Percentiles rank a stretch among this genome's conserved stretches.
These are phyloP conservation scores for Mactra quadrangularis DNA, from an alignment of 1,140 invertebrate species.

Conservation along the genomic window DNA sequence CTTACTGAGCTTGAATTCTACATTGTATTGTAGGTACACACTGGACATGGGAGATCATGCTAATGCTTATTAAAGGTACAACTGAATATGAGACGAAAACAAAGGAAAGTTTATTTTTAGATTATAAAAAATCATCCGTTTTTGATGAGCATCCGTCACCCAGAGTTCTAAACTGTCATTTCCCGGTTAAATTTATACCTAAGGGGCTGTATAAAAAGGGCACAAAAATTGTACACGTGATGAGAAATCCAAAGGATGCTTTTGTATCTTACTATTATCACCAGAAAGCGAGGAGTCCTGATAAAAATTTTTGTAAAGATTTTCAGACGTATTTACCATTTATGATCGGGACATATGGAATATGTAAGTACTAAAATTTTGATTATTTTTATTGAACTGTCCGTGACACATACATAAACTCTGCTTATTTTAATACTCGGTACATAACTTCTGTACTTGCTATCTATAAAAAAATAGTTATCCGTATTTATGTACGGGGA, in stretches of 20 bases:
- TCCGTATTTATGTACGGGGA: no score
- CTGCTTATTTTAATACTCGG: no score
- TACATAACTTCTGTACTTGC: no score
- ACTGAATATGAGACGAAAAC: conserved; percentile 25
- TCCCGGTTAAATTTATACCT: neutral
- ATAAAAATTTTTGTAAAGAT: no score
- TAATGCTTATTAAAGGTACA: neutral
- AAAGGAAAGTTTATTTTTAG: conserved; percentile 15
- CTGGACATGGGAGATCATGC: conserved; percentile 33
- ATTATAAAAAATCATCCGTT: neutral
- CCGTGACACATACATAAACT: no score
- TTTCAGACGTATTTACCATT: no score
- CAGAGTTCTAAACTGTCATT: conserved; percentile 25
- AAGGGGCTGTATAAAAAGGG: neutral
- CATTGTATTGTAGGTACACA: conserved; percentile 29
- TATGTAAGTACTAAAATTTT: no score
- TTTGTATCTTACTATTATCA: conserved; percentile 30
- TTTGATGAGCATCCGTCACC: neutral
- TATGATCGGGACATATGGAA: no score
- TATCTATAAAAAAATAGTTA: no score
- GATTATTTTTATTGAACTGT: no score
- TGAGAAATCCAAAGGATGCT: conserved; percentile 28
- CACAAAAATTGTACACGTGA: conserved; percentile 24
- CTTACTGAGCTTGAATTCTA: no score
- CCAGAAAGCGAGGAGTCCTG: no score